phyloP scores from a whole-genome alignment of 2,113 vertebrate genomes.

The Cyanocitta stelleri region DNA sequence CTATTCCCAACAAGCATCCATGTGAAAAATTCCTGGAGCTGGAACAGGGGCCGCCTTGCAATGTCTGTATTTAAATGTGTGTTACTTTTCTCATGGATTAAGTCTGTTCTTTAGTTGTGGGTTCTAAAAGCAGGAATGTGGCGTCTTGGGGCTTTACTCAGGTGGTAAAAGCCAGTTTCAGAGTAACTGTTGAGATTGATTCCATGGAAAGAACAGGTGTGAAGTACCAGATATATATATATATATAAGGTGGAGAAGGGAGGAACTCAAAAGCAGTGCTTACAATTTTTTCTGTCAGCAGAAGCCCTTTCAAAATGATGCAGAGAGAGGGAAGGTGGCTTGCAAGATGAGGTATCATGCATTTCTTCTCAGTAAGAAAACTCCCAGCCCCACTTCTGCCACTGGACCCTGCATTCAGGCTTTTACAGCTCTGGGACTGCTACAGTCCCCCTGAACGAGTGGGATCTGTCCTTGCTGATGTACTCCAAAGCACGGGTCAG shows the following conservation, averaged over 20 bases:
- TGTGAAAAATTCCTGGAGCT: background rate
- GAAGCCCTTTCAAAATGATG: background rate
- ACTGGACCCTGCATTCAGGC: background rate
- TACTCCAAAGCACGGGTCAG: background rate
- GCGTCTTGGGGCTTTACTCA: fast-evolving
- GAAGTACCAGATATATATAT: background rate
- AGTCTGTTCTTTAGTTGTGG: background rate
- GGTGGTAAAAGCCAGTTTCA: background rate
- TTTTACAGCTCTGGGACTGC: background rate
- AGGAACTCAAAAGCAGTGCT: background rate
- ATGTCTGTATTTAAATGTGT: background rate
- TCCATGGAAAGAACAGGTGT: background rate
- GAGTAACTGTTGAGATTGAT: background rate
- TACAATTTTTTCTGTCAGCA: background rate
- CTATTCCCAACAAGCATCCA: background rate
- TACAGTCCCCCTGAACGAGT: background rate
- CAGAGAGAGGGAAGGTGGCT: background rate
- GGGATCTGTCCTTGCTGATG: background rate
- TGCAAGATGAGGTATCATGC: background rate
- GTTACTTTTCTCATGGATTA: background rate
- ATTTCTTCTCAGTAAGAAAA: background rate
- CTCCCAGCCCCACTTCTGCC: background rate
- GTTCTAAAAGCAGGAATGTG: background rate
- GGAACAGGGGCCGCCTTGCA: background rate
- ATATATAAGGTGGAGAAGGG: background rate